Base-by-base conservation (phyloP, 2,797 vertebrate genomes). In the Chrysocyon brachyurus region DNA sequence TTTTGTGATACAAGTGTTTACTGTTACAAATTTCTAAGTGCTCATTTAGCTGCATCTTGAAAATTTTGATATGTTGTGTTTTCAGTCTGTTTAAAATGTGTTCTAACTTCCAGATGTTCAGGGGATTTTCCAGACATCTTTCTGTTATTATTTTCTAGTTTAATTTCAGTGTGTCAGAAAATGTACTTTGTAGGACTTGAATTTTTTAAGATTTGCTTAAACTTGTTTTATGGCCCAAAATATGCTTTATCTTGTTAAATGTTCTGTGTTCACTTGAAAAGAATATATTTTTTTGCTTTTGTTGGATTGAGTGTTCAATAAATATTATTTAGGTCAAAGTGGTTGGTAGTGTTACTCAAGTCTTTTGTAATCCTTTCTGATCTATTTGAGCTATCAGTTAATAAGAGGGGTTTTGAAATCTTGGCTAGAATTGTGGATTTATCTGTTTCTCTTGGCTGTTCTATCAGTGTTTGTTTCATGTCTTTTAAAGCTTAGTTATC, bases 161-260 rank as follows among this genome's bases (percentile, higher is more conserved):
- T 84, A 88, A 72, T 84, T 92, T 85, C 36, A 75, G n/a, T 96
- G 14, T 85, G 56, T 84, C 33, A 89, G 70, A 85, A 72, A 88
- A 78, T 31, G 59, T 36, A 85, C 31, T 77, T 92, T 72, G 33
- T 91, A 77, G 91, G 56, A 84, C 63, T 79, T 84, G 56, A 92
- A 84, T 85, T 94, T 28, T 88, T 94, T 57, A 84, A 72, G 49
- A 64, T 84, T 92, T 77, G 56, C 56, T 94, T 94, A 83, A 5
- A 72, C 24, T 75, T 92, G 59, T 82, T 36, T 94, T 94, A 52
- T 94, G 33, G 49, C 33, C 63, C 85, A 22, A 12, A 84, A 79
- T 84, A 77, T 57, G 31, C n/a, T 73, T 81, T 87, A 82, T 82
- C 36, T 82, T 90, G 36, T 90, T 92, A 64, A 91, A 83, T 63